Conservation (phyloP, 2,113 vertebrate genomes). For the Neolamprologus variostigma region DNA sequence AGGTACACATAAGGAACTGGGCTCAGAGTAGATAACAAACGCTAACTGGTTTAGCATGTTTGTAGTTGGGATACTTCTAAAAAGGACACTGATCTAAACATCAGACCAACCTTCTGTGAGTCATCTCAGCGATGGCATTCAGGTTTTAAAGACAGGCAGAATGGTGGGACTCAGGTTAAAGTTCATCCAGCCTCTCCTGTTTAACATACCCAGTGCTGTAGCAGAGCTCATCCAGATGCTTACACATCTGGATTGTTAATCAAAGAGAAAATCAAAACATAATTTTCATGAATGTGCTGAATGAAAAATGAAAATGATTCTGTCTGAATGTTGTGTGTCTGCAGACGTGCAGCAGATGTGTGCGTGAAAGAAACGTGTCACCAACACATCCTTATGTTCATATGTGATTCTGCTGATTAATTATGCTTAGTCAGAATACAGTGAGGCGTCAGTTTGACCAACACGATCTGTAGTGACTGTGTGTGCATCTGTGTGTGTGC, state of each 20-base stretch:
- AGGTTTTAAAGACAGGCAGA: not conserved
- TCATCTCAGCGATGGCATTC: not conserved
- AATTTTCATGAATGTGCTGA: not conserved
- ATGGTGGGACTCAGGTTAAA: fast-evolving
- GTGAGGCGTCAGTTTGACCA: fast-evolving
- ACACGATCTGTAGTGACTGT: fast-evolving
- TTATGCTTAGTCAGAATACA: not conserved
- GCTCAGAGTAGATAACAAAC: fast-evolving
- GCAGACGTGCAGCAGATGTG: fast-evolving
- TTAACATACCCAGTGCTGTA: too few species aligned
- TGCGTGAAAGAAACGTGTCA: not conserved
- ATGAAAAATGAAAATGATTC: not conserved
- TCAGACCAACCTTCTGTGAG: not conserved
- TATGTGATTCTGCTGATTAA: not conserved
- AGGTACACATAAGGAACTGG: fast-evolving
- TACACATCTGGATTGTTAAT: not conserved
- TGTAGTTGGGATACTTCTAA: not conserved
- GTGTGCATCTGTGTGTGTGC: not conserved
- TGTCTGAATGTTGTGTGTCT: not conserved
- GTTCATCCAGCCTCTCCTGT: too few species aligned
- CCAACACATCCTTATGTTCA: not conserved
- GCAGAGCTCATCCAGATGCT: not conserved
- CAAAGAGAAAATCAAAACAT: not conserved
- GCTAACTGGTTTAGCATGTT: fast-evolving
- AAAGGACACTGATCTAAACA: not conserved